Evolutionary conservation across 2,113 vertebrate genomes (phyloP), one percentile per base, ranked within the genome.

Genomic region (Columba livia): DNA sequence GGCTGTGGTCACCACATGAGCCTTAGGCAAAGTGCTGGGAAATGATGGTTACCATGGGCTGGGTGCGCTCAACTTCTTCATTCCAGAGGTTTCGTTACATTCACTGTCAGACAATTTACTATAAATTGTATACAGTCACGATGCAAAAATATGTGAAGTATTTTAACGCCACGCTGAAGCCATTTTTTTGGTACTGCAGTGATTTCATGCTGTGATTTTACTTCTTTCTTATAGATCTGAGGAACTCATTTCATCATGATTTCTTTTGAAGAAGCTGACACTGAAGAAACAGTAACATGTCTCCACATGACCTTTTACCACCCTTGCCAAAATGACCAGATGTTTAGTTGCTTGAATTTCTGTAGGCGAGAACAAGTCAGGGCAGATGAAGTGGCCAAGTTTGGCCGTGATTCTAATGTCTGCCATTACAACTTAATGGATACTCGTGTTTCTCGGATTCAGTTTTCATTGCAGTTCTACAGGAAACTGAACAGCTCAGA

Each of bases 221-320:
- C 18, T 13, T 4, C 14, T 64, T 61, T 9, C 56, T 38, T 8
- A 5, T 36, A 95, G 91, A 38, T 31, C 47, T 3, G 31, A 38
- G 66, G 69, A 47, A 12, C 60, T 32, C 12, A 2, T 47, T n/a
- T 3, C 64, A 5, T 5, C 85, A 98, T 98, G 97, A 73, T 57
- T 29, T 88, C 31, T 28, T 98, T 98, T 38, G 98, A 98, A 96
- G 98, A 97, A 2, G 90, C 97, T 2, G 98, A 98, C 67, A 99
- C 99, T 0, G 98, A 99, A 91, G 98, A 99, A 91, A 97, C 97
- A 0, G 80, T 98, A 17, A 98, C 99, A 0, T 98, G 98, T 82
- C 98, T 99, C 44, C 97, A 97, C 81, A 72, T 99, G 79, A 98
- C 98, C 12, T 42, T 99, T 7, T 99, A 98, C 93, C 98, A 99